Conservation (phyloP, 2,113 vertebrate genomes). For the Lampris incognitus region DNA sequence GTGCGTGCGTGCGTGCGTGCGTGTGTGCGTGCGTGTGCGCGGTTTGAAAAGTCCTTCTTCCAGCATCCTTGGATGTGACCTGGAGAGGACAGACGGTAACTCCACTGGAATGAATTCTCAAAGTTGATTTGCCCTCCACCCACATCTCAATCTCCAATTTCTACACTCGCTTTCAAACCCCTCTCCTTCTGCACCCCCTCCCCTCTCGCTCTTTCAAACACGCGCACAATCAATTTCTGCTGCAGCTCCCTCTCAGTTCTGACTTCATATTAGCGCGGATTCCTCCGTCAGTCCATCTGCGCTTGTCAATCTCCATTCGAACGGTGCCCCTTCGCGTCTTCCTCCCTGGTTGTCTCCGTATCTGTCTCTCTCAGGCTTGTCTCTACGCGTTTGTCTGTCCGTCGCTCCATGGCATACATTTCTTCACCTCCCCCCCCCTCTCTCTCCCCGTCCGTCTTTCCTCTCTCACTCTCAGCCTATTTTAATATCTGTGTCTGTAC, state of each 20-base stretch:
- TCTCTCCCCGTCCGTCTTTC: background rate
- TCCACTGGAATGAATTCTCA: conserved; percentile 66
- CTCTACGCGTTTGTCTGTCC: background rate
- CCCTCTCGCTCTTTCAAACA: background rate
- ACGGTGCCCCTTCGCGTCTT: too few relatives aligned
- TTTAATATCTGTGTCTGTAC: conserved; percentile 33
- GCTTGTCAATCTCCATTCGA: too few relatives aligned
- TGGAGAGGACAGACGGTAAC: conserved; percentile 65
- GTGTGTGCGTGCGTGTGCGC: too few relatives aligned
- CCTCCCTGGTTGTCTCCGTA: too few relatives aligned
- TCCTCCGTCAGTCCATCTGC: too few relatives aligned
- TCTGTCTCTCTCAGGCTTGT: background rate
- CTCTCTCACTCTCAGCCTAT: conserved; percentile 12
- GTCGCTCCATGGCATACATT: background rate
- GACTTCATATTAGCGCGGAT: too few relatives aligned
- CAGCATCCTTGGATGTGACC: conserved; percentile 46
- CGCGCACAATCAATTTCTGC: too few relatives aligned
- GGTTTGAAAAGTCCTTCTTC: conserved; percentile 42
- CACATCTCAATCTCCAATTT: conserved; percentile 69
- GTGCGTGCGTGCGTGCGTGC: too few relatives aligned
- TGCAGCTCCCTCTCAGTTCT: too few relatives aligned
- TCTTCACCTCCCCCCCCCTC: background rate
- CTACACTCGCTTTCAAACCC: conserved; percentile 64
- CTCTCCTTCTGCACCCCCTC: conserved; percentile 15
- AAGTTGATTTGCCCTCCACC: conserved; percentile 72